Conservation (phyloP, 2,113 vertebrate genomes). For the Neogale vison region DNA sequence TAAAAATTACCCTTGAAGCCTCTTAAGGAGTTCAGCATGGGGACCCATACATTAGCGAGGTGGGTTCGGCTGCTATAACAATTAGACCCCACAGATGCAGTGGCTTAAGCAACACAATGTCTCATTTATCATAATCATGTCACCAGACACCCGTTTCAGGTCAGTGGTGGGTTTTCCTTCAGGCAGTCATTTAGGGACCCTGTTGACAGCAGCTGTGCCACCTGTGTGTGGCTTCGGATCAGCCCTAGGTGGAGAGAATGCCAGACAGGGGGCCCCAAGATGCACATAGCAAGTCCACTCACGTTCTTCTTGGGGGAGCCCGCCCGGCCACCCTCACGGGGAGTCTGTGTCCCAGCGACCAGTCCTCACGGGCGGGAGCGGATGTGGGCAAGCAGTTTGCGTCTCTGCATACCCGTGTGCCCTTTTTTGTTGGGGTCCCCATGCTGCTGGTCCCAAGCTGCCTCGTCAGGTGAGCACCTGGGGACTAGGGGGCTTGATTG, state of each 20-base stretch:
- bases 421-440: not conserved
- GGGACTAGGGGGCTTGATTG: not conserved
- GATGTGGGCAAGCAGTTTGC: too few relatives aligned
- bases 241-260: not conserved
- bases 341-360: fast-evolving
- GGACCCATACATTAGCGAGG: not conserved
- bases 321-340: not conserved
- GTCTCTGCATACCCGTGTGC: fast-evolving
- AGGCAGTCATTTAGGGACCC: not conserved
- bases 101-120: not conserved
- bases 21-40: not conserved
- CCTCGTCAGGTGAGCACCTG: not conserved
- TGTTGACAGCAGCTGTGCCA: not conserved
- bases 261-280: not conserved
- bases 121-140: not conserved
- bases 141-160: not conserved
- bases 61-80: not conserved
- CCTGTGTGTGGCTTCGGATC: not conserved
- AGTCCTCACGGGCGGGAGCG: fast-evolving
- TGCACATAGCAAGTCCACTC: not conserved
- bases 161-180: not conserved
- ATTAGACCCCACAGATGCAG: not conserved
- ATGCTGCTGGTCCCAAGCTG: not conserved
- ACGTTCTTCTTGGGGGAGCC: not conserved
- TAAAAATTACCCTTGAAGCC: not conserved